Evolutionary conservation across 2,797 vertebrate species (phyloP), one percentile per base, ranked within the genome.

Genomic region (Microchirus variegatus): DNA sequence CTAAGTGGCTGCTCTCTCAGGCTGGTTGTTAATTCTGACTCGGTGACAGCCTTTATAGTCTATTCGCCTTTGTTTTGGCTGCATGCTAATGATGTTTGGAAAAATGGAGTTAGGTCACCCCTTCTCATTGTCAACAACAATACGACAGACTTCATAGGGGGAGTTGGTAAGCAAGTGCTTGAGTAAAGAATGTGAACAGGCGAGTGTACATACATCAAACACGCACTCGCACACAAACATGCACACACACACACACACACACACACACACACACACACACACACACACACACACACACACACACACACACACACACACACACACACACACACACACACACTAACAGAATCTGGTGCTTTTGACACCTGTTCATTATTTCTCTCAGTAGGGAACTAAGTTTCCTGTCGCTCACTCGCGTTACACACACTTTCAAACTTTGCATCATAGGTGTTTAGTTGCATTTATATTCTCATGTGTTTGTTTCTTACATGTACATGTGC

Each of bases 301-400:
- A n/a, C n/a, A n/a, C n/a, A n/a, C n/a, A n/a, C n/a, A n/a, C n/a
- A n/a, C n/a, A n/a, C n/a, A n/a, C 54, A 63, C 46, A 46, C 26
- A 54, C 53, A 59, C 44, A 26, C 10, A 35, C 6, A 2, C 12
- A 15, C 67, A 40, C 36, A 40, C 12, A 47, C 17, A 47, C 49
- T 59, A 62, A 71, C 54, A 71, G 69, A 70, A 44, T 76, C 75
- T 67, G 73, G 78, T 77, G 66, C 68, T 78, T 42, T 72, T 56
- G 82, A 84, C 84, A 88, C 81, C 77, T 86, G 80, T 87, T 89
- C 78, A 87, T 90, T 90, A 90, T 87, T 80, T 84, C 47, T 81
- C 84, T 79, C 84, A 77, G 77, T 75, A 60, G 85, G 86, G 66
- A 63, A 55, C 52, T 59, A 36, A 31, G 74, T 63, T 63, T 58